Base-by-base conservation (phyloP, 2,888 invertebrate species). In the Amphimallon solstitiale region DNA sequence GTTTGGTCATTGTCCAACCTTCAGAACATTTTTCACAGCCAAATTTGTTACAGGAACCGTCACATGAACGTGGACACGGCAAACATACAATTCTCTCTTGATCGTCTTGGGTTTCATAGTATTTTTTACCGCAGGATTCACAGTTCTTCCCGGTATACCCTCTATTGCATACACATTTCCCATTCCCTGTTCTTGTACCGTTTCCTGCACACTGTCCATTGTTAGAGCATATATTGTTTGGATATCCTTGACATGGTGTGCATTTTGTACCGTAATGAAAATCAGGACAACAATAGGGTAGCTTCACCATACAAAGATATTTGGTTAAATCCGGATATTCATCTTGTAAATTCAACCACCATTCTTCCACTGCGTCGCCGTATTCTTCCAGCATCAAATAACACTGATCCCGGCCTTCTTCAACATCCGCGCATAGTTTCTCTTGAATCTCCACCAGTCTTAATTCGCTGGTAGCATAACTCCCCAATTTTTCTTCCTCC, bases 161-260 rank as follows among this genome's bases (percentile, higher is more conserved):
- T 4, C 80, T 76, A 75, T 95, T 90, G 81, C 98, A 98, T 10
- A 86, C 83, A 78, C 98, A 98, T 68, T 91, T 89, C 0, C 98
- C 98, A 77, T 92, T 95, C 0, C 98, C 98, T 80, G 94, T 94
- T 45, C 97, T 86, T 0, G 96, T 97, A 0, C 98, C 98, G 77
- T 92, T 95, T 0, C 98, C 98, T 80, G 94, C 94, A 79, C 92
- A 92, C 72, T 78, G 80, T 0, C 97, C 97, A 83, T 92, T 93
- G 1, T 90, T 92, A 71, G 82, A 89, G 79, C 98, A 98, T 61
- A 95, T 83, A 63, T 87, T 87, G 45, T 87, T 85, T 35, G 89
- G 90, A 73, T 87, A 88, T 0, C 94, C 94, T 0, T 85, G 85
- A 79, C 98, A 98, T 0, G 91, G 89, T n/a, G 82, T 82, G 78